Base-by-base conservation (phyloP, 2,797 vertebrate genomes). In the Discoglossus pictus region DNA sequence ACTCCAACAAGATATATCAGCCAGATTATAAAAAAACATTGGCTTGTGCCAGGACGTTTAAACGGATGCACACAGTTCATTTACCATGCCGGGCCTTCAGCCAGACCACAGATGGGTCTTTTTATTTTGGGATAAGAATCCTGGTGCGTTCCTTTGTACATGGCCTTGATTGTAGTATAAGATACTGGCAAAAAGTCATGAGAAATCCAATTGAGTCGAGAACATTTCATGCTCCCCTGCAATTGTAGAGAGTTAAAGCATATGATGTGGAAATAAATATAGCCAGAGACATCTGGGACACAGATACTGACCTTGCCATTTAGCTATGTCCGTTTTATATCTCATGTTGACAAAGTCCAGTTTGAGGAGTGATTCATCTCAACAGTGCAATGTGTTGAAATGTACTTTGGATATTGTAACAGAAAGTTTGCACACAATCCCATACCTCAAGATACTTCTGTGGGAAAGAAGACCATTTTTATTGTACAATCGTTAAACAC, bases 21-120 rank as follows among this genome's bases (percentile, higher is more conserved):
- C 75, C 56, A 60, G 53, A 67, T 79, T n/a, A 72, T 65, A 65
- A 78, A 48, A 82, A 84, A 78, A 51, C 48, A 61, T 77, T 70
- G 70, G 73, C 60, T 71, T 51, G 59, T 74, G 66, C 76, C 74
- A 76, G 74, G 73, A 42, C 7, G 50, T 43, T 79, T 75, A 77
- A 76, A 56, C 51, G 76, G 83, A 72, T 73, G 72, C 73, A 70
- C 43, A 16, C 76, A 77, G 61, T 79, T 73, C 76, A 48, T 67
- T 66, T 76, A 69, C 72, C 76, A 75, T 36, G 2, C 11, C 67
- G 70, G 78, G 81, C 74, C 51, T 21, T 34, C 3, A 53, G 70
- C 78, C 72, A 75, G 38, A 58, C 64, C 62, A 75, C 75, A 76
- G 55, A 78, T 79, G 73, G 47, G 51, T 36, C 73, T 79, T 74